A percentile compares a stretch with the other conserved stretches of the same genome.
These are phyloP conservation scores for Orthosia gracilis DNA, from an alignment of 2,888 invertebrate species.

Conservation along the genomic window DNA sequence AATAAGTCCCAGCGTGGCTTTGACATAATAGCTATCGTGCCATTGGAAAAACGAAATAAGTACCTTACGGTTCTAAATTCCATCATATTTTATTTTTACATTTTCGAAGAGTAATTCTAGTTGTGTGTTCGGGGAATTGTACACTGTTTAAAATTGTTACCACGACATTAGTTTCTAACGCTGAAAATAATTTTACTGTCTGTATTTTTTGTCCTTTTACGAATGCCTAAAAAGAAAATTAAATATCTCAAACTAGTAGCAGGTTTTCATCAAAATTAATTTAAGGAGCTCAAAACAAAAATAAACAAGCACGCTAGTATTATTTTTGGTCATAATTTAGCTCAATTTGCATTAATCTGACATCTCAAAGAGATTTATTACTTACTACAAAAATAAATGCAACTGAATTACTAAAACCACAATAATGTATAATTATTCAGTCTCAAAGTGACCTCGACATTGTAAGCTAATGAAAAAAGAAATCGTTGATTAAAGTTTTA, in stretches of 20 bases:
- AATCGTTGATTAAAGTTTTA: not conserved
- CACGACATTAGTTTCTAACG: not conserved
- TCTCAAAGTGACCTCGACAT: conserved; percentile 26
- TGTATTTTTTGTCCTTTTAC: too few relatives aligned
- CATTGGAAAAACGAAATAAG: conserved; percentile 9
- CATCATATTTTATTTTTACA: conserved; percentile 23
- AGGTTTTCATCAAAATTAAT: not conserved
- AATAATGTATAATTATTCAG: conserved; percentile 14
- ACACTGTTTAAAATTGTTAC: not conserved
- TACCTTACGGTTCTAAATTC: not conserved
- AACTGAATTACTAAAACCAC: not conserved
- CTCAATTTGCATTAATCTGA: conserved; percentile 17
- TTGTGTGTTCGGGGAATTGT: not conserved
- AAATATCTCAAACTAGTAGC: not conserved
- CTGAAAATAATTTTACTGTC: not conserved
- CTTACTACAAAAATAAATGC: not conserved
- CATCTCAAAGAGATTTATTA: conserved; percentile 18
- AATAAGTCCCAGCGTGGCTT: conserved; percentile 42
- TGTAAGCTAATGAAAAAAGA: conserved; percentile 4
- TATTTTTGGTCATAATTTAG: conserved; percentile 15
- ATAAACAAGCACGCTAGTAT: not conserved
- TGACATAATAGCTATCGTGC: conserved; percentile 27
- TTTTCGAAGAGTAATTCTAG: conserved; percentile 7
- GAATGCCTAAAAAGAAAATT: not conserved
- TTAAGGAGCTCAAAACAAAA: not conserved